Base-by-base conservation (phyloP, 2,797 vertebrate genomes). In the Typhlichthys subterraneus region DNA sequence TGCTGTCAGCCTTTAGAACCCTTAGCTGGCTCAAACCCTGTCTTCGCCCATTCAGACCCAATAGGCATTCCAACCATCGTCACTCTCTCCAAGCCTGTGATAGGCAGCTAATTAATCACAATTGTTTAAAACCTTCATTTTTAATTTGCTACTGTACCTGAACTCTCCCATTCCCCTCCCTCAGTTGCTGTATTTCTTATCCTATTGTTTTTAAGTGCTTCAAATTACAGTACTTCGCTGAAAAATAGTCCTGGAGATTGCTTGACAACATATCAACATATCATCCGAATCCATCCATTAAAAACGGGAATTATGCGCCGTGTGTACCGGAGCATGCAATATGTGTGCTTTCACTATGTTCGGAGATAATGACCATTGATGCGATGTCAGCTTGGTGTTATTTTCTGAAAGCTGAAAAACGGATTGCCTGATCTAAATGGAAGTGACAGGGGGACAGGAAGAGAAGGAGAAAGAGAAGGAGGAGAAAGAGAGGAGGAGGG, bases 31-130 rank as follows among this genome's bases (percentile, higher is more conserved):
- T 70, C 60, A 29, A 61, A 69, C 65, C 72, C 71, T 56, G 73
- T 81, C 68, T 68, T 67, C 5, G 52, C 70, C 77, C 53, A 57
- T 80, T 82, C 80, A 78, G 52, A 67, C 67, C 61, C 81, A 82
- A 85, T 75, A 77, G 77, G 67, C 81, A 73, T 86, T 87, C 81
- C 75, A 73, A 80, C 74, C 61, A 61, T 77, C 68, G 68, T 52
- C 45, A 45, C 67, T 60, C 64, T 77, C 70, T 54, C 63, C 79
- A 68, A 59, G 68, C 57, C 29, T 31, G 65, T 83, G 81, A 88
- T 66, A 69, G 84, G 73, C 84, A 86, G 79, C 80, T 86, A 86
- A 90, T 86, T 89, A 86, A 86, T 87, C 82, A 81, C 63, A 67
- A 79, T 70, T 77, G 80, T 79, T 69, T 49, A 45, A 64, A 29